Conservation (phyloP, 2,113 vertebrate genomes). For the Cromileptes altivelis region DNA sequence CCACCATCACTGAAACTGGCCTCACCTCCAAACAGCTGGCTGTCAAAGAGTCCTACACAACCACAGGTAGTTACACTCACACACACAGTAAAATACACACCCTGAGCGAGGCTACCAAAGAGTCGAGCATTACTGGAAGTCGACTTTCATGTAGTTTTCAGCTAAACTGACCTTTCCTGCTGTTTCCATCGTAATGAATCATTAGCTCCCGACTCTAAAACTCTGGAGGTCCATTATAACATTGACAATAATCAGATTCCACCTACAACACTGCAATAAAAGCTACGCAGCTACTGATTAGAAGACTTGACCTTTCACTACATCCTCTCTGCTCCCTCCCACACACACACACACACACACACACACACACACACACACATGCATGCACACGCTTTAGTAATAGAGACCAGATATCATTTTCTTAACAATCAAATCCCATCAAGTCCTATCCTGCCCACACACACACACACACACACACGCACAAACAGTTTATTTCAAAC, state of each 20-base stretch:
- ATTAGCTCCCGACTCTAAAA: slow-evolving; percentile 43
- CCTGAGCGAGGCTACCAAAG: not conserved
- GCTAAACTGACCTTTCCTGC: slow-evolving; percentile 19
- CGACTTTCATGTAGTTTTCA: not conserved
- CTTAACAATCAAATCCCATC: slow-evolving; percentile 55
- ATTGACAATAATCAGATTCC: slow-evolving; percentile 62
- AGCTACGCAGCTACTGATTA: slow-evolving; percentile 51
- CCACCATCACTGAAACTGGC: slow-evolving; percentile 89
- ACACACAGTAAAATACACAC: not conserved
- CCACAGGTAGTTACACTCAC: slow-evolving; percentile 84
- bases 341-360: slow-evolving; percentile 37
- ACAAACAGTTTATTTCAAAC: not conserved
- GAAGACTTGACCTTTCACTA: slow-evolving; percentile 62
- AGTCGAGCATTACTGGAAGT: not conserved
- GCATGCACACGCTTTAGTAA: slow-evolving; percentile 34
- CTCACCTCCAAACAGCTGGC: slow-evolving; percentile 86
- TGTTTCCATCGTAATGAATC: slow-evolving; percentile 47
- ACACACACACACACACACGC: not conserved
- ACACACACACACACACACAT: slow-evolving; percentile 41
- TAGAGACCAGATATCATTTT: slow-evolving; percentile 56
- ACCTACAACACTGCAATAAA: slow-evolving; percentile 48
- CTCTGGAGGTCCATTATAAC: slow-evolving; percentile 46
- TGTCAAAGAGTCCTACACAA: slow-evolving; percentile 90
- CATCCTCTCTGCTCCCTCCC: slow-evolving; percentile 55
- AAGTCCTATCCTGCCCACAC: slow-evolving; percentile 32